Percentiles rank a stretch among this genome's conserved stretches.
These are phyloP conservation scores for Montipora capitata DNA, from an alignment of 92 coral and sea anemone species.

Conservation along the genomic window DNA sequence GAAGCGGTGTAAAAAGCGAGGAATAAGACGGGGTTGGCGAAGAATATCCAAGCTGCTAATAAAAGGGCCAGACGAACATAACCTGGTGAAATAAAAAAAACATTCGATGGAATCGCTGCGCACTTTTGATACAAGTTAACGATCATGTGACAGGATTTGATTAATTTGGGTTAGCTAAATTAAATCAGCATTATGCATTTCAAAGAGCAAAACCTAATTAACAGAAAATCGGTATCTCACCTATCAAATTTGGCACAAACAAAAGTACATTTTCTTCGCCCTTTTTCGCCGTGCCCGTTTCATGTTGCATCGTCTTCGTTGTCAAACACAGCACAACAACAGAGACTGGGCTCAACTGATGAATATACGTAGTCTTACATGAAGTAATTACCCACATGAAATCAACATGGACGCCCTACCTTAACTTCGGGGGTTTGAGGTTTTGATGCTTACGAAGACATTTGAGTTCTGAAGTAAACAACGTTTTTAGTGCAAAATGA, in stretches of 20 bases:
- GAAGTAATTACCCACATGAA: too few relatives aligned
- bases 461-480: too few relatives aligned
- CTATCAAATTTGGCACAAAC: conserved; percentile 88
- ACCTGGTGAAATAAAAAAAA: conserved; percentile 51
- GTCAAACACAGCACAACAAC: neutral
- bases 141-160: neutral
- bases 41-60: conserved; percentile 75
- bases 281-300: neutral
- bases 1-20: conserved; percentile 77
- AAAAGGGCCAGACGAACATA: conserved; percentile 84
- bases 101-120: neutral
- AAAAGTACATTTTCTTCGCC: conserved; percentile 64
- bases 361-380: too few relatives aligned
- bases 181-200: too few relatives aligned
- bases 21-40: conserved; percentile 78
- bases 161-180: too few relatives aligned
- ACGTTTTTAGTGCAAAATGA: neutral
- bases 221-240: conserved; percentile 40
- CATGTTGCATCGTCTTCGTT: neutral
- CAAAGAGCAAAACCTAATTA: neutral
- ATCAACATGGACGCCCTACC: too few relatives aligned
- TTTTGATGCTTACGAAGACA: too few relatives aligned
- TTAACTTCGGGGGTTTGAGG: too few relatives aligned
- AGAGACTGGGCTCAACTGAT: neutral
- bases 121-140: too few relatives aligned